A percentile compares a stretch with the other conserved stretches of the same genome.
Conservation (phyloP, 2,888 invertebrate genomes). For the Nymphalis polychloros region DNA sequence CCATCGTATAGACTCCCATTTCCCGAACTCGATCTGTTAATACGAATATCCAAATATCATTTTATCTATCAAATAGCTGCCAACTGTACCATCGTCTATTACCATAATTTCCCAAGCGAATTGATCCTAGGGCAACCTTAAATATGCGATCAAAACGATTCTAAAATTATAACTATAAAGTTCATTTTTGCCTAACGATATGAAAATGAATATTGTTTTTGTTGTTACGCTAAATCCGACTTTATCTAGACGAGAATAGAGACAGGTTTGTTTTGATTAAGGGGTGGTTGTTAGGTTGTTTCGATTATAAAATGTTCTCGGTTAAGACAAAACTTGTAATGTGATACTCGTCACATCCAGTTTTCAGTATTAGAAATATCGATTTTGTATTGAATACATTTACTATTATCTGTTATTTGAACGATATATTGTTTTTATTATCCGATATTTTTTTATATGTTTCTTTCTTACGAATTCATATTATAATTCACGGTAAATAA, state of each 20-base stretch:
- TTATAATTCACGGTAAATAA: too few relatives aligned
- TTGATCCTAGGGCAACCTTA: slow-evolving; percentile 30
- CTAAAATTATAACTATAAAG: slow-evolving; percentile 15
- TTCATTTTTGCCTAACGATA: slow-evolving; percentile 9
- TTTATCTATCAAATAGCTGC: slow-evolving; percentile 50
- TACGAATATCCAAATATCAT: slow-evolving; percentile 47
- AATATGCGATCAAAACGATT: not conserved
- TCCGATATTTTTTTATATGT: not conserved
- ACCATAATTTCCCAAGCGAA: slow-evolving; percentile 51
- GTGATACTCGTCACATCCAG: slow-evolving; percentile 41
- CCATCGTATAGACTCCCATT: slow-evolving; percentile 21
- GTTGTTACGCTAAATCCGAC: slow-evolving; percentile 12
- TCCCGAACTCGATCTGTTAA: slow-evolving; percentile 43
- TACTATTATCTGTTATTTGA: slow-evolving; percentile 9
- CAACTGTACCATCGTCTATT: slow-evolving; percentile 46
- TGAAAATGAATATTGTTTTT: not conserved
- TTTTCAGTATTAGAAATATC: slow-evolving; percentile 38
- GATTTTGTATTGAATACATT: slow-evolving; percentile 33
- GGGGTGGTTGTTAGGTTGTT: slow-evolving; percentile 19
- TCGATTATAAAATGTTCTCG: slow-evolving; percentile 31
- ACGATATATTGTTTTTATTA: not conserved
- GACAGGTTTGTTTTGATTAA: slow-evolving; percentile 6
- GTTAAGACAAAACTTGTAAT: slow-evolving; percentile 46
- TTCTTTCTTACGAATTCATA: too few relatives aligned
- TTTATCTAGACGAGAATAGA: not conserved